Conservation (phyloP, 2,888 invertebrate genomes). For the Odontocolon sp. region DNA sequence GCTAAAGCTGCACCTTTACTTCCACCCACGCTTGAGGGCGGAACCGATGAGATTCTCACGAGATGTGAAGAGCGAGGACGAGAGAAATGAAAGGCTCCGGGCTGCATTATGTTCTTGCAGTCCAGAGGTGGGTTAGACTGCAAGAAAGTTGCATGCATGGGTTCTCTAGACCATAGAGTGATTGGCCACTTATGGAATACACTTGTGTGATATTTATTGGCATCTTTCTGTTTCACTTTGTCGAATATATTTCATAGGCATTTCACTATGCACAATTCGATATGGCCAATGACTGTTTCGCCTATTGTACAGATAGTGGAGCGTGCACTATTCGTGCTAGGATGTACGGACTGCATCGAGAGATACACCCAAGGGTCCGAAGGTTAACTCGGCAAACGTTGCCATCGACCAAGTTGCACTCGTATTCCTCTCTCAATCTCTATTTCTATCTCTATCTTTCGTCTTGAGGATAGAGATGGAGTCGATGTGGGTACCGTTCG, state of each 20-base stretch:
- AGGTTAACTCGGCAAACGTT: constrained; percentile 70
- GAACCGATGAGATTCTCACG: constrained; percentile 11
- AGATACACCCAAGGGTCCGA: constrained; percentile 57
- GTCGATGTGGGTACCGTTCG: constrained; percentile 68
- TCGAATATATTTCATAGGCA: too few relatives aligned
- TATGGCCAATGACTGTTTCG: too few relatives aligned
- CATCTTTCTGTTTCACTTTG: too few relatives aligned
- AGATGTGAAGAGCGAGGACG: not conserved
- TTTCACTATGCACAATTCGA: too few relatives aligned
- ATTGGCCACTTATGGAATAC: too few relatives aligned
- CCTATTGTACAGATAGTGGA: not conserved
- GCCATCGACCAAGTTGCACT: constrained; percentile 34
- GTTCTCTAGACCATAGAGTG: too few relatives aligned
- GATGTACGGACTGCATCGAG: constrained; percentile 25
- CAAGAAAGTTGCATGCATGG: too few relatives aligned
- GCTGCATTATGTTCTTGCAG: not conserved
- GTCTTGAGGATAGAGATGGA: constrained; percentile 9
- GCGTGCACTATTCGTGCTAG: constrained; percentile 5
- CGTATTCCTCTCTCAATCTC: constrained; percentile 6
- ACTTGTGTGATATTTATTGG: too few relatives aligned
- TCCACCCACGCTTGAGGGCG: not conserved
- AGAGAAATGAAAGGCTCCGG: constrained; percentile 29
- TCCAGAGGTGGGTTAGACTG: constrained; percentile 1
- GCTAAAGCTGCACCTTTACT: not conserved
- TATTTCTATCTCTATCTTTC: constrained; percentile 19